Evolutionary conservation across 2,888 invertebrate genomes (phyloP).

Genomic region (Dione juno): DNA sequence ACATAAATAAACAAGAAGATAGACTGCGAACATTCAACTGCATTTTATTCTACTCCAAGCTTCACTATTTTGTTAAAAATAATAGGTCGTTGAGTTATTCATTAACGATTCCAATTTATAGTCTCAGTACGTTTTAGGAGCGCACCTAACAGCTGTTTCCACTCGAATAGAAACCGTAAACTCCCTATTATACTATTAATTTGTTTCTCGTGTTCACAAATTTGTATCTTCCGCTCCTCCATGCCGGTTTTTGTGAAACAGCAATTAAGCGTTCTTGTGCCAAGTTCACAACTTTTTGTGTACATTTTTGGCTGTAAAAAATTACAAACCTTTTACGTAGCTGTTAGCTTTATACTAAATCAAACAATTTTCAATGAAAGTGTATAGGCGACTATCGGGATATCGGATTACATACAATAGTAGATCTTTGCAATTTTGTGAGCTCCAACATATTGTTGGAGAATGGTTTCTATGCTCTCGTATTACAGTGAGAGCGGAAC

Average conservation of each 20-base stretch:
- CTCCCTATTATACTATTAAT: constrained; percentile 64
- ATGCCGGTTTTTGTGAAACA: constrained; percentile 45
- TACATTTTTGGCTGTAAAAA: constrained; percentile 42
- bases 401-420: constrained; percentile 76
- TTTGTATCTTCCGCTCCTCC: constrained; percentile 74
- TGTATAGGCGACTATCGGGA: constrained; percentile 71
- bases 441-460: constrained; percentile 43
- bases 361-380: constrained; percentile 70
- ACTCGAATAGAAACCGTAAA: constrained; percentile 59
- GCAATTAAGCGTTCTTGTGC: constrained; percentile 41
- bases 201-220: constrained; percentile 78
- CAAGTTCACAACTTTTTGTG: constrained; percentile 43
- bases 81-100: constrained; percentile 21
- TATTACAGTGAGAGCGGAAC: constrained; percentile 52
- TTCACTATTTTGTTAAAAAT: constrained; percentile 21
- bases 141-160: constrained; percentile 66
- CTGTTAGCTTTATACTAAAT: constrained; percentile 57
- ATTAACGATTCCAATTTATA: constrained; percentile 31
- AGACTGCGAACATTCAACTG: neutral
- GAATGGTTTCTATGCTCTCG: constrained; percentile 55
- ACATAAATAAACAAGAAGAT: neutral
- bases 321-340: constrained; percentile 49
- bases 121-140: constrained; percentile 29
- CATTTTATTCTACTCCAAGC: neutral
- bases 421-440: constrained; percentile 59